Conservation (phyloP, 2,797 vertebrate species). For the Sebastes itinus region DNA sequence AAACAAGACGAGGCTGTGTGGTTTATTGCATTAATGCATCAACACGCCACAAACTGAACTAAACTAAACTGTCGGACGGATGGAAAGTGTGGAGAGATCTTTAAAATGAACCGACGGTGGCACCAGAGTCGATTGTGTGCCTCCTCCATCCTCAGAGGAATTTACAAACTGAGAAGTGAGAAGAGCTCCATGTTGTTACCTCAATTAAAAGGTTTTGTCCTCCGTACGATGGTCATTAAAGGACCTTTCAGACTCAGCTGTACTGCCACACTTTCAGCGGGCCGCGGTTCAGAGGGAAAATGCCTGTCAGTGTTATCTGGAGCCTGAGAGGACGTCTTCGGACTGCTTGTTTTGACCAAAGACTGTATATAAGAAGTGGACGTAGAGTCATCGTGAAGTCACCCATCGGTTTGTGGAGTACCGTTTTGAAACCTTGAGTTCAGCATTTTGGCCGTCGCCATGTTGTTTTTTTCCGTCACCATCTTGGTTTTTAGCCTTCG, state of each 20-base stretch:
- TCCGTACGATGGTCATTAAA: neutral
- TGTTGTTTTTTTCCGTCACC: too few relatives aligned
- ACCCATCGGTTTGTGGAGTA: too few relatives aligned
- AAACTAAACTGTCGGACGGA: too few relatives aligned
- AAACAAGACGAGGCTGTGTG: neutral
- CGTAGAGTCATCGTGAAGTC: neutral
- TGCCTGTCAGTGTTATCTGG: too few relatives aligned
- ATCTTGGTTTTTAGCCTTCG: too few relatives aligned
- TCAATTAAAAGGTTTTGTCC: neutral
- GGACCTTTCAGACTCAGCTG: neutral
- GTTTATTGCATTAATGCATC: neutral
- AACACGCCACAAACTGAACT: neutral
- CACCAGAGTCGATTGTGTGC: too few relatives aligned
- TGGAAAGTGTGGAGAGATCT: neutral
- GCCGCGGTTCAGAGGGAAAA: too few relatives aligned
- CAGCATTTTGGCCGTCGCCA: too few relatives aligned
- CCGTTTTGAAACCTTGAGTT: too few relatives aligned
- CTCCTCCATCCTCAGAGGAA: neutral
- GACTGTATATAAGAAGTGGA: neutral
- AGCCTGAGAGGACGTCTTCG: too few relatives aligned
- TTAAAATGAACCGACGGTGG: neutral
- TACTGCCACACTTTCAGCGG: too few relatives aligned
- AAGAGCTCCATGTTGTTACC: neutral
- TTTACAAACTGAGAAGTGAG: neutral
- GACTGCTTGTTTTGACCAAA: neutral